Evolutionary conservation across 2,113 vertebrate genomes (phyloP).

Genomic region (Dromiciops gliroides): DNA sequence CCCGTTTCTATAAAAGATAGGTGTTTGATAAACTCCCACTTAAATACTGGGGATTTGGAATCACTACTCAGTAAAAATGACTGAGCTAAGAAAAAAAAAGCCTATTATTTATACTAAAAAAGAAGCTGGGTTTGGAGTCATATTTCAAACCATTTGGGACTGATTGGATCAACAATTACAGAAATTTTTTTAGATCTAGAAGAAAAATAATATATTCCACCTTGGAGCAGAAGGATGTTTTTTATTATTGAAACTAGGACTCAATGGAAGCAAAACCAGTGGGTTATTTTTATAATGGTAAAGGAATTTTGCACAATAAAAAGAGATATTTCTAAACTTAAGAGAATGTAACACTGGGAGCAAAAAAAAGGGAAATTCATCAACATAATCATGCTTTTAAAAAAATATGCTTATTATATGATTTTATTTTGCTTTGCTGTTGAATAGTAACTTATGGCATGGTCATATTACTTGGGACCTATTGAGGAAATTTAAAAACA

Average conservation of each 20-base stretch:
- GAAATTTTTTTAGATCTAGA: neutral
- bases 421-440: no score
- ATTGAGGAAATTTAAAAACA: no score
- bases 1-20: neutral
- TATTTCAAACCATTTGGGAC: neutral
- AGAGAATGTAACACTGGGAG: neutral
- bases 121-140: neutral
- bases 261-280: neutral
- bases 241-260: neutral
- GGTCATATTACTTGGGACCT: no score
- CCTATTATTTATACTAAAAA: neutral
- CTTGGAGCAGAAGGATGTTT: neutral
- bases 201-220: neutral
- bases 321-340: neutral
- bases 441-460: no score
- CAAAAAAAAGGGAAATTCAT: no score
- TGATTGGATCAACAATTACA: neutral
- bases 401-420: no score
- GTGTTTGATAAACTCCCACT: neutral
- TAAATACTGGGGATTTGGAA: neutral
- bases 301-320: neutral
- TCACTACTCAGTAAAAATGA: neutral
- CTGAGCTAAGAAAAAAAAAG: neutral
- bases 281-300: neutral
- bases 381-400: no score